A percentile compares a stretch with the other conserved stretches of the same genome.
These are phyloP conservation scores for Drosophila nigromelanica DNA, from an alignment of 1,140 invertebrate genomes.

Conservation along the genomic window DNA sequence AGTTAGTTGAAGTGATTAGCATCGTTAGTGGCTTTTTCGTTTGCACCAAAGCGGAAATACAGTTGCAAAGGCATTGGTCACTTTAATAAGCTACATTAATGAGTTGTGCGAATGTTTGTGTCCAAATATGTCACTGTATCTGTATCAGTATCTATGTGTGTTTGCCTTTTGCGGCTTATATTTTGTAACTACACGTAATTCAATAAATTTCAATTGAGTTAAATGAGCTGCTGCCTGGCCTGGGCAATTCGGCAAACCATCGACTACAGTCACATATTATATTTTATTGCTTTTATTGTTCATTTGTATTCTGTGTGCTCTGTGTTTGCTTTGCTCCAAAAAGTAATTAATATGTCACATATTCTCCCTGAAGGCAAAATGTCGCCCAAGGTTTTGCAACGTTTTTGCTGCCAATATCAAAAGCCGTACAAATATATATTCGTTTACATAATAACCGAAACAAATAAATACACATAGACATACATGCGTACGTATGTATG, in stretches of 20 bases:
- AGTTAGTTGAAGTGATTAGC: constrained; percentile 79
- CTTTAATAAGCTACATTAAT: constrained; percentile 46
- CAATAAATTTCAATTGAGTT: constrained; percentile 58
- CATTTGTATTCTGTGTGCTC: constrained; percentile 21
- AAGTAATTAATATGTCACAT: constrained; percentile 70
- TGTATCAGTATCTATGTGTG: constrained; percentile 5
- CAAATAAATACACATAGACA: constrained; percentile 3
- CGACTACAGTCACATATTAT: constrained; percentile 22
- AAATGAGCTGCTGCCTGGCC: constrained; percentile 27
- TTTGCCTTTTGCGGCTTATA: constrained; percentile 39
- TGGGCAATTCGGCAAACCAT: not conserved
- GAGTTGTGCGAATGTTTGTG: constrained; percentile 34
- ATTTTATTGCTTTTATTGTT: constrained; percentile 21
- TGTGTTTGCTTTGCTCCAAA: constrained; percentile 29
- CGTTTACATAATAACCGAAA: constrained; percentile 24
- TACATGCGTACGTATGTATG: not conserved
- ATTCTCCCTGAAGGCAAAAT: constrained; percentile 23
- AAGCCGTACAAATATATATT: constrained; percentile 33
- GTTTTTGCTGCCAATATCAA: constrained; percentile 32
- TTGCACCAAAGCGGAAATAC: constrained; percentile 72
- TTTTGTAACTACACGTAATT: constrained; percentile 51
- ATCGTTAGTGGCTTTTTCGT: constrained; percentile 78
- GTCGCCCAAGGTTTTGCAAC: constrained; percentile 12
- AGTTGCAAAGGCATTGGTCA: constrained; percentile 67
- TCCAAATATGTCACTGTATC: not conserved